Base-by-base conservation (phyloP, 1,140 invertebrate species). In the Idris sp. region DNA sequence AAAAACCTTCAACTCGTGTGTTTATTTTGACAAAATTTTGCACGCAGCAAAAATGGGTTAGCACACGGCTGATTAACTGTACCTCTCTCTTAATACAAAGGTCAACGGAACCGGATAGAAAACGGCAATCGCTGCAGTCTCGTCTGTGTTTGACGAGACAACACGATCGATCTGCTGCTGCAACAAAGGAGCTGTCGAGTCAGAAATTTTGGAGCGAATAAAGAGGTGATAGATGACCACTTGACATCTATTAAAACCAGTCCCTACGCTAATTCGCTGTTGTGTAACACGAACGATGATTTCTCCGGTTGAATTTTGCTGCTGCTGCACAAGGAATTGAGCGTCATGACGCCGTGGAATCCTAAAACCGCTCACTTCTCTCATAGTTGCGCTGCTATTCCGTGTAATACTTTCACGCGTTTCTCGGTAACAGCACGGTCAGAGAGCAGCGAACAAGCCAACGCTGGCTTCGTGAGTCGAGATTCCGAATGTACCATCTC, bases 341-440 rank as follows among this genome's bases (percentile, higher is more conserved):
- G 51, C 43, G 61, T 61, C 49, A 56, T 36, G 44, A 68, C 40
- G 49, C 56, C 10, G 36, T 64, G 59, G 69, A 73, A 74, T 74
- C 61, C 53, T 65, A 58, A 74, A 67, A 58, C 54, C 54, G 53
- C 53, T 74, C 71, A 67, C 71, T 64, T 65, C 46, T n/a, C n/a
- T 64, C 68, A 69, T 69, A 69, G 56, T 41, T 14, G 48, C 43
- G 49, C 68, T 49, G 71, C 53, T 64, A 74, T 53, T 58, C 61
- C 54, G 40, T 65, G 61, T 65, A 74, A 74, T 74, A 74, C 71
- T 74, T 74, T 74, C 62, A 74, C 71, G 54, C 56, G 56, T 61
- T 67, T 74, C 71, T 74, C 31, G 19, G 71, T 65, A 67, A 67
- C 54, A 49, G 51, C 48, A 54, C 51, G 69, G 71, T 65, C 59